Percentiles rank a stretch among this genome's conserved stretches.
Conservation (phyloP, 2,888 invertebrate genomes). For the Patella pellucida region DNA sequence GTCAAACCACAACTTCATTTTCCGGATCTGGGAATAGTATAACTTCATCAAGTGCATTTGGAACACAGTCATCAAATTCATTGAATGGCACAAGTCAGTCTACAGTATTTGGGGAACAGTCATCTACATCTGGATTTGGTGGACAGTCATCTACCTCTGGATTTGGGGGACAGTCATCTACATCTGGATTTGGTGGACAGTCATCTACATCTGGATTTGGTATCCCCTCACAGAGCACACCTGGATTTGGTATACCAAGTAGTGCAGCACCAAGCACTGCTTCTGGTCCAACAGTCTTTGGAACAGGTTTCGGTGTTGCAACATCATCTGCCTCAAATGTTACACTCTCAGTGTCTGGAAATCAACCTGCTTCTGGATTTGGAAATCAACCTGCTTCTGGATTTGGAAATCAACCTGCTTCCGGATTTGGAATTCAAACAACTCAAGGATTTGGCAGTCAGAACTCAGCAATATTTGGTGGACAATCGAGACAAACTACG, state of each 20-base stretch:
- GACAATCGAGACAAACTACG: background rate
- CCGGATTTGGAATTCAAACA: conserved; percentile 11
- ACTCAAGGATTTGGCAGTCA: background rate
- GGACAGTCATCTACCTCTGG: background rate
- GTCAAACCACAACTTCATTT: background rate
- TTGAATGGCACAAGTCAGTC: no score
- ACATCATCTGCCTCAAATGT: conserved; percentile 8
- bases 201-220: background rate
- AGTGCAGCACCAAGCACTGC: background rate
- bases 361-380: background rate
- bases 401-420: background rate
- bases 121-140: background rate
- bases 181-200: background rate
- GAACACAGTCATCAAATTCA: no score
- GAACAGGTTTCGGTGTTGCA: background rate
- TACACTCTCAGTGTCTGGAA: background rate
- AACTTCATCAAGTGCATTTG: no score
- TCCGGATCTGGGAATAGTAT: conserved; percentile 5
- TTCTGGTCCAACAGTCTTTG: conserved; percentile 11
- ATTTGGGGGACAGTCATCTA: background rate
- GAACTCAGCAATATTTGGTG: conserved; percentile 4
- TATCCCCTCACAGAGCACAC: background rate
- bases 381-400: conserved; percentile 8
- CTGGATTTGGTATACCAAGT: background rate
- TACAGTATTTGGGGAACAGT: background rate